These are phyloP conservation scores for Crocallis elinguaria DNA, from an alignment of 2,888 invertebrate species.

Conservation along the genomic window DNA sequence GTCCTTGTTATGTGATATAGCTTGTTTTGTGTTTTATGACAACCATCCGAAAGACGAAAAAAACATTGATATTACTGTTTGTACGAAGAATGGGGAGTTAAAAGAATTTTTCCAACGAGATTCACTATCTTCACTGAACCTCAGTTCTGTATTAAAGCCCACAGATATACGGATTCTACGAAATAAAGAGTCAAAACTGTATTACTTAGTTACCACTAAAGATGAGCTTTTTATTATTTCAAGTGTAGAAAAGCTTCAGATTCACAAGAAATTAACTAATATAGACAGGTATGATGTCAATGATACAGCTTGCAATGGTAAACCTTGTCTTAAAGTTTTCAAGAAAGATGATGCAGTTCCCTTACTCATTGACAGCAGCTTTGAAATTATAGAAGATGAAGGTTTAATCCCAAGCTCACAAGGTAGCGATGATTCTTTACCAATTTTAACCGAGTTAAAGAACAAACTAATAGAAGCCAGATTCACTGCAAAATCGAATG, in stretches of 20 bases:
- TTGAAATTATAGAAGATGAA: constrained; percentile 47
- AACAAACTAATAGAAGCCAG: constrained; percentile 65
- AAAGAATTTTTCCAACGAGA: constrained; percentile 64
- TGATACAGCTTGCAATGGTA: constrained; percentile 57
- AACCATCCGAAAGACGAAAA: constrained; percentile 61
- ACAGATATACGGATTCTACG: constrained; percentile 58
- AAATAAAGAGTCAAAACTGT: constrained; percentile 58
- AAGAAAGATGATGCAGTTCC: constrained; percentile 64
- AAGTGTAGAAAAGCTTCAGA: constrained; percentile 44
- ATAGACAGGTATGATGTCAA: constrained; percentile 57
- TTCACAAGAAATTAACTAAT: constrained; percentile 51
- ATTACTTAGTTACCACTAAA: constrained; percentile 56
- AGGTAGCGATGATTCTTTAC: constrained; percentile 43
- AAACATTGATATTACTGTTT: constrained; percentile 61
- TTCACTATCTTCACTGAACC: constrained; percentile 46
- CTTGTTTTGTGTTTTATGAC: constrained; percentile 68
- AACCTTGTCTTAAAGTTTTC: constrained; percentile 55
- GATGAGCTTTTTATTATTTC: constrained; percentile 60
- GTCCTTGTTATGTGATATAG: constrained; percentile 53
- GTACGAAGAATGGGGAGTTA: constrained; percentile 61
- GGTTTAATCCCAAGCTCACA: constrained; percentile 13
- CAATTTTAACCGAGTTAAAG: constrained; percentile 55
- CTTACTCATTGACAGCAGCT: constrained; percentile 67
- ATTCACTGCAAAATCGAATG: constrained; percentile 58
- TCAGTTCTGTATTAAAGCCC: constrained; percentile 40